Evolutionary conservation across 2,888 invertebrate species (phyloP), one percentile per base, ranked within the genome.

Genomic region (Polylopha cassiicola): DNA sequence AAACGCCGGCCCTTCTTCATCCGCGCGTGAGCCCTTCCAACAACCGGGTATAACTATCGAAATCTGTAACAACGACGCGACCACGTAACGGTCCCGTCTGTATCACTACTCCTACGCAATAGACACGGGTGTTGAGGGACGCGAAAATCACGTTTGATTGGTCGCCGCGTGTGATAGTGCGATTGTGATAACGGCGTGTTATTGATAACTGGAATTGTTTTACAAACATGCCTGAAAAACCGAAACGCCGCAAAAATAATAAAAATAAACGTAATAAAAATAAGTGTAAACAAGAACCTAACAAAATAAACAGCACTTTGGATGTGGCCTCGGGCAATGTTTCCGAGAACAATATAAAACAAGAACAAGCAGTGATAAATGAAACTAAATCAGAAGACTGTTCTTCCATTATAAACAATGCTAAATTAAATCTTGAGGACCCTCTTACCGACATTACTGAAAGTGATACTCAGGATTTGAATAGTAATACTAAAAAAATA

Each of bases 241-340:
- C 74, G 4, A 81, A 80, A 53, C 73, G 77, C 43, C 80, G 82
- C 51, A 84, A 77, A 62, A 80, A 80, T 44, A 79, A 79, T 62
- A 85, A 78, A 71, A 82, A 80, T 51, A 82, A 80, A 63, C 72
- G 80, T 4, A 85, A 79, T 61, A 82, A 77, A 55, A 81, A 79
- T 63, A 73, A 62, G 47, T 71, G 67, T 50, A 65, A 56, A 38
- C 47, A 58, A 5, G 71, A 73, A 36, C 44, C 33, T 11, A 67
- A 52, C 53, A 67, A 65, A 59, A 63, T 45, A 54, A 59, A 47
- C 45, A 54, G 52, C 63, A 43, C 53, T 10, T 50, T 49, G 41
- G 48, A 48, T 16, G 53, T 44, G 50, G 64, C 62, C 47, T 48
- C 57, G 22, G 55, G 54, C 53, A 55, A 53, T 26, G 17, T 27